Conservation (phyloP, 2,797 vertebrate species). For the Anisognathus igniventris region DNA sequence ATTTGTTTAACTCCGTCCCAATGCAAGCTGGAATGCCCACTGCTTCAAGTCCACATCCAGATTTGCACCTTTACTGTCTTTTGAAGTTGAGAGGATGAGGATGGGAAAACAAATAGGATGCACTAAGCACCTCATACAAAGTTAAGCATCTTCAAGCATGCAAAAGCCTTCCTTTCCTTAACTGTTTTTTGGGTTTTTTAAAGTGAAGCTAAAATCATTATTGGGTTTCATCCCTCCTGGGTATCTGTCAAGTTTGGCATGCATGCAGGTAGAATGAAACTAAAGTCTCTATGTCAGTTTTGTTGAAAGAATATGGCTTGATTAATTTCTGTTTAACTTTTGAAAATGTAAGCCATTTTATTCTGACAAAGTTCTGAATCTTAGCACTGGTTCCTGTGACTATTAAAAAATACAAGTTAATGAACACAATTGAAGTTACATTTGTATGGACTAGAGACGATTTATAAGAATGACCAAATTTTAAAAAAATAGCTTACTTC, state of each 20-base stretch:
- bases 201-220: not conserved
- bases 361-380: not conserved
- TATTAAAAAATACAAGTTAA: not conserved
- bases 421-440: not conserved
- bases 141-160: not conserved
- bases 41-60: not conserved
- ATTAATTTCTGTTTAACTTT: not conserved
- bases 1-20: not conserved
- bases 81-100: not conserved
- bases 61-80: not conserved
- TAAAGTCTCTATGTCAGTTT: not conserved
- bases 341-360: not conserved
- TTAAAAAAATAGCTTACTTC: not conserved
- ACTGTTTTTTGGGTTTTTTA: rapidly evolving
- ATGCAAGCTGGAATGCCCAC: not conserved
- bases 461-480: not conserved
- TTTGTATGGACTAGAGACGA: not conserved
- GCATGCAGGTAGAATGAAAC: not conserved
- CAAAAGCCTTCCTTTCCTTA: not conserved
- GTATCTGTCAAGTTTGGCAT: not conserved
- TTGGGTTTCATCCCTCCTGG: not conserved
- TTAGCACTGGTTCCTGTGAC: not conserved
- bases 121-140: not conserved
- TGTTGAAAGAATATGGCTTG: not conserved
- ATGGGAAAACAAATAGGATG: not conserved